phyloP scores from a whole-genome alignment of 2,888 invertebrate species.

The Macaria liturata region DNA sequence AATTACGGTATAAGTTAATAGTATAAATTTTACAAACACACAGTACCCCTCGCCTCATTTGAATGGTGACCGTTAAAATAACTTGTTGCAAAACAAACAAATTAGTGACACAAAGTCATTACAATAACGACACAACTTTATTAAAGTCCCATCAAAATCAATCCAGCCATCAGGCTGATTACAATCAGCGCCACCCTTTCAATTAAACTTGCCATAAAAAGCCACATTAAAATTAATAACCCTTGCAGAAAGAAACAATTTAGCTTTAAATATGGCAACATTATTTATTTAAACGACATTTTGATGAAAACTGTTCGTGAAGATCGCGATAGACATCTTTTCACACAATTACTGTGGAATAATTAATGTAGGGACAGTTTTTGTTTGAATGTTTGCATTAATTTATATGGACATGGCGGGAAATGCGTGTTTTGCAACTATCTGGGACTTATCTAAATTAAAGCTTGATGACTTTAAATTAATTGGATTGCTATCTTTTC shows the following conservation, averaged over 20 bases:
- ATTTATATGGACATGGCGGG: constrained; percentile 19
- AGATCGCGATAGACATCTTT: constrained; percentile 23
- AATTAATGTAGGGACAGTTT: constrained; percentile 28
- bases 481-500: no score
- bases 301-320: constrained; percentile 26
- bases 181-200: constrained; percentile 18
- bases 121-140: constrained; percentile 5
- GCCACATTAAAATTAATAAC: constrained; percentile 25
- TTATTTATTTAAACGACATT: constrained; percentile 33
- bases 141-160: constrained; percentile 16
- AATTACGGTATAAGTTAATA: no score
- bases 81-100: no score
- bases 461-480: no score
- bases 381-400: constrained; percentile 10
- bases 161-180: constrained; percentile 14
- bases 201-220: constrained; percentile 24
- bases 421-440: constrained; percentile 19
- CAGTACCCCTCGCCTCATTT: no score
- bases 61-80: no score
- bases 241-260: constrained; percentile 26
- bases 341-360: constrained; percentile 35
- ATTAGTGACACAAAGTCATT: no score
- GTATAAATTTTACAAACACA: no score
- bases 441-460: no score
- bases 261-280: constrained; percentile 25